phyloP scores from a whole-genome alignment of 2,888 invertebrate genomes.

The Caenorhabditis uteleia region DNA sequence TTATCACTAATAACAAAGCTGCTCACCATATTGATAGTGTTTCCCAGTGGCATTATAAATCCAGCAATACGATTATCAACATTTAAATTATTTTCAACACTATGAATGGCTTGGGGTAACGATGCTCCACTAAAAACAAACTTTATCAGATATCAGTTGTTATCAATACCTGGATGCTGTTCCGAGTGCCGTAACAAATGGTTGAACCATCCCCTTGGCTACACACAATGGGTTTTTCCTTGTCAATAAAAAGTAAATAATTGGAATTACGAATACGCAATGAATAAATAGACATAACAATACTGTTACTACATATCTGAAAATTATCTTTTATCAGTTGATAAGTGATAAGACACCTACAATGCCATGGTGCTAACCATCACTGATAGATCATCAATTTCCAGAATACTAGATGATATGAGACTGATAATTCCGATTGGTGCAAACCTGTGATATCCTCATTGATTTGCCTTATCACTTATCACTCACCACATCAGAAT shows the following conservation, averaged over 20 bases:
- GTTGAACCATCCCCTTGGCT: constrained; percentile 75
- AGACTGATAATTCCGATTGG: constrained; percentile 78
- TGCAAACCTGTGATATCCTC: no score
- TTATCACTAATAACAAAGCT: no score
- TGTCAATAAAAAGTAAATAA: constrained; percentile 75
- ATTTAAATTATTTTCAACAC: constrained; percentile 76
- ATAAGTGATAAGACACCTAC: constrained; percentile 17
- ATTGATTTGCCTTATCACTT: no score
- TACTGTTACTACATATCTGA: constrained; percentile 74
- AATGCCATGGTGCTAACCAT: constrained; percentile 60
- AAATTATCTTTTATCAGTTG: background rate
- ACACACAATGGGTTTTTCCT: constrained; percentile 55
- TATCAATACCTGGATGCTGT: no score
- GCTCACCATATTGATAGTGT: constrained; percentile 81
- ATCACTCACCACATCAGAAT: constrained; percentile 51
- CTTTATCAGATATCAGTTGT: no score
- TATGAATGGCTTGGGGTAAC: constrained; percentile 76
- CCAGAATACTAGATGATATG: constrained; percentile 77
- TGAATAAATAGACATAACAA: constrained; percentile 74
- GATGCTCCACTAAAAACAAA: constrained; percentile 75
- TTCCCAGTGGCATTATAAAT: constrained; percentile 74
- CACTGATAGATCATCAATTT: constrained; percentile 74
- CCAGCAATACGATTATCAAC: constrained; percentile 77
- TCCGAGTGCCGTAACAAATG: constrained; percentile 76
- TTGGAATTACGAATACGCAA: constrained; percentile 74